Percentiles rank a stretch among this genome's conserved stretches.
These are phyloP conservation scores for Barbus barbus DNA, from an alignment of 2,113 vertebrate genomes.

Conservation along the genomic window DNA sequence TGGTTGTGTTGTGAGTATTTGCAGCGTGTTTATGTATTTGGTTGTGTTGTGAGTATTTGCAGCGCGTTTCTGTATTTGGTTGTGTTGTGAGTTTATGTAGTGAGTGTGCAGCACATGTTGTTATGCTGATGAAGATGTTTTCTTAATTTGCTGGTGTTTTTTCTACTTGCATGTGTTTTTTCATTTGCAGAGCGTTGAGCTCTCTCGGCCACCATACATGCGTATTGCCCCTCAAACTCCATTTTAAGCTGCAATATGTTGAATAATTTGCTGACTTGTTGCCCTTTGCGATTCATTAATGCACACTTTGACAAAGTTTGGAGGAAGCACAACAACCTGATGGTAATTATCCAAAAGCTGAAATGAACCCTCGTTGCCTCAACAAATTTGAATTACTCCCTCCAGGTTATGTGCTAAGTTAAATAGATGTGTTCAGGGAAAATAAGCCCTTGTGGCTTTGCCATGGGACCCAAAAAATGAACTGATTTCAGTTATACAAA, in stretches of 20 bases:
- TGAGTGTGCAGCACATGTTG: too few species aligned
- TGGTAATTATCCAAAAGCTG: slow-evolving; percentile 44
- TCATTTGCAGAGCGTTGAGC: too few species aligned
- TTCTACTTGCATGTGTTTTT: too few species aligned
- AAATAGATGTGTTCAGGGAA: slow-evolving; percentile 31
- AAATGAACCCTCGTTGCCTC: slow-evolving; percentile 36
- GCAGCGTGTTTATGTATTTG: too few species aligned
- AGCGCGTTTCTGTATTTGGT: too few species aligned
- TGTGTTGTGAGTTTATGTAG: too few species aligned
- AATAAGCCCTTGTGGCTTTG: slow-evolving; percentile 24
- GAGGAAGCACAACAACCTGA: slow-evolving; percentile 32
- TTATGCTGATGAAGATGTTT: too few species aligned
- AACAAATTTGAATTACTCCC: too few species aligned
- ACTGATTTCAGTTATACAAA: slow-evolving; percentile 1
- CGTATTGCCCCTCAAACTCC: neutral
- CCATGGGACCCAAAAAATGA: neutral
- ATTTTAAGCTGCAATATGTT: slow-evolving; percentile 41
- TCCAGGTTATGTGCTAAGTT: slow-evolving; percentile 34
- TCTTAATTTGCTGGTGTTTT: too few species aligned
- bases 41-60: too few species aligned
- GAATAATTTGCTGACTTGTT: slow-evolving; percentile 52
- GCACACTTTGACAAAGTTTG: slow-evolving; percentile 31
- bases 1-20: too few species aligned
- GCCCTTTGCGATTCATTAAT: slow-evolving; percentile 49
- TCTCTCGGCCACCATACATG: too few species aligned